phyloP scores from a whole-genome alignment of 2,113 vertebrate genomes.

The Ahaetulla prasina region DNA sequence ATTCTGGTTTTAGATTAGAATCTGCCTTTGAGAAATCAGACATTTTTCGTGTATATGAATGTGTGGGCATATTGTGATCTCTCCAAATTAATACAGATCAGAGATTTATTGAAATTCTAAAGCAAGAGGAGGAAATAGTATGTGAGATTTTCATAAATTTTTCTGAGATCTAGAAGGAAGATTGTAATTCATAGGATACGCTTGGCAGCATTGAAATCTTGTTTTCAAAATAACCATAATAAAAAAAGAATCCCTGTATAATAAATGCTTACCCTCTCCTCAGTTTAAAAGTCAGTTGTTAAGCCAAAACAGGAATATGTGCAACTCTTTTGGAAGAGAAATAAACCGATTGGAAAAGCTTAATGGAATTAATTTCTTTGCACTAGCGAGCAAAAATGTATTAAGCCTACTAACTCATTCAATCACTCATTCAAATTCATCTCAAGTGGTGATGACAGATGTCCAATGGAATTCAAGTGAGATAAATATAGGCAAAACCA shows the following conservation, averaged over 20 bases:
- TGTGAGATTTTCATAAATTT: background rate
- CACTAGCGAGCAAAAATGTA: background rate
- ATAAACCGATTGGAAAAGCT: background rate
- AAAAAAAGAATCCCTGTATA: background rate
- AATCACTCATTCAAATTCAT: background rate
- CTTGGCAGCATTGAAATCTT: background rate
- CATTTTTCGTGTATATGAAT: background rate
- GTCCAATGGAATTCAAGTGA: background rate
- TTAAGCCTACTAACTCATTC: background rate
- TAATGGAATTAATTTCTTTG: background rate
- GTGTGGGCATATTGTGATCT: background rate
- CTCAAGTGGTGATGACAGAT: background rate
- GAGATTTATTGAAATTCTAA: background rate
- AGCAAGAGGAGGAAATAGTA: background rate
- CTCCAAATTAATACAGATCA: fast-evolving
- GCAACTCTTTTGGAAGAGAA: background rate
- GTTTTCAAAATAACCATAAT: background rate
- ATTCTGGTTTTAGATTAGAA: constrained; percentile 5
- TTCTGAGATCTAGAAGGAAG: background rate
- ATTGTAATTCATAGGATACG: background rate
- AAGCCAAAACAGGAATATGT: background rate
- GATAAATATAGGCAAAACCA: background rate
- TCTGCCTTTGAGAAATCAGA: background rate
- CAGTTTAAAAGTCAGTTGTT: background rate
- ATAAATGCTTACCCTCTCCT: background rate